phyloP scores from a whole-genome alignment of 2,888 invertebrate genomes.

The Macrophya annulata region DNA sequence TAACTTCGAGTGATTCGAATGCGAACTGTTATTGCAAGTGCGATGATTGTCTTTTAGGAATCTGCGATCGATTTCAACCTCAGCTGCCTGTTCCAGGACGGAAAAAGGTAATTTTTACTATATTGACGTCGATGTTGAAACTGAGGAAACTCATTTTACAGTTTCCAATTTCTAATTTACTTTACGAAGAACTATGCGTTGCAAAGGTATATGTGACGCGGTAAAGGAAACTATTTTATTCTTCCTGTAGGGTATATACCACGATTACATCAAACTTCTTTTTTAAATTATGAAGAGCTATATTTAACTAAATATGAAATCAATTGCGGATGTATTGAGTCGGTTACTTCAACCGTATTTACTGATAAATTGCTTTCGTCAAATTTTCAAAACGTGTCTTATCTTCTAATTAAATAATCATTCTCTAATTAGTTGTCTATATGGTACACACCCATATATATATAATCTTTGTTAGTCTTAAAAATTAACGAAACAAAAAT shows the following conservation, averaged over 20 bases:
- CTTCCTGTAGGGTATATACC: background rate
- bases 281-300: background rate
- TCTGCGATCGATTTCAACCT: slow-evolving; percentile 86
- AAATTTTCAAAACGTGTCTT: background rate
- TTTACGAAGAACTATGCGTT: background rate
- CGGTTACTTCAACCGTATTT: no score
- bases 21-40: slow-evolving; percentile 88
- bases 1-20: slow-evolving; percentile 86
- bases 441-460: no score
- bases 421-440: background rate
- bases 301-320: no score
- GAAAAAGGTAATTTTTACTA: slow-evolving; percentile 74
- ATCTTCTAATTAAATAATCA: background rate
- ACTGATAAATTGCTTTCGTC: no score
- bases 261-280: background rate
- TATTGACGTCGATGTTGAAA: background rate
- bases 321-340: no score
- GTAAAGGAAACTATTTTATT: background rate
- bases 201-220: no score
- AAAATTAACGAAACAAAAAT: no score
- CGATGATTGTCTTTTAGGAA: slow-evolving; percentile 91
- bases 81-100: slow-evolving; percentile 67
- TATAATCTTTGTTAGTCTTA: no score
- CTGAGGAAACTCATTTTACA: background rate
- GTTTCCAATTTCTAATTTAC: background rate